Evolutionary conservation across 1,140 invertebrate species (phyloP), one percentile per base, ranked within the genome.

Genomic region (Aradophagus sp.): DNA sequence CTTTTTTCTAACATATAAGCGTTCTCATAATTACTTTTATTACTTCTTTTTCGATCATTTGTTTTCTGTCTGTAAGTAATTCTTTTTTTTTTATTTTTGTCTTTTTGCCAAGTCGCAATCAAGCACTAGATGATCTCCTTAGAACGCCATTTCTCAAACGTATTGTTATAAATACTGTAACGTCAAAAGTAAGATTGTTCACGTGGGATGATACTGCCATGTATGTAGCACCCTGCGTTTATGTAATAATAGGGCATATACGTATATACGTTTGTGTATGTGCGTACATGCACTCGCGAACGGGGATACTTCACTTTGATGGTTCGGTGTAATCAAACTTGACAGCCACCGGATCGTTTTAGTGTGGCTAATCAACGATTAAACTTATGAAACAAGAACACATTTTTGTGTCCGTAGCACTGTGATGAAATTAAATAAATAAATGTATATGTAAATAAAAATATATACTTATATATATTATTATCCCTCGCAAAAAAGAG

Each of bases 341-440:
- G n/a, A n/a, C n/a, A 8, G 16, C 13, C 23, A 16, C 48, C 13
- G 26, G 38, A 48, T 31, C 26, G 42, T 15, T 5, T 7, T 14
- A 42, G 20, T 29, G 44, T 23, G 42, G 20, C 5, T 1, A 68
- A 73, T 77, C 70, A 45, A 77, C 77, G 79, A 82, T 81, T 80
- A 83, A 76, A 80, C 75, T 73, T 79, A 79, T 77, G 78, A 81
- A 74, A 58, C 12, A 58, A 81, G 81, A 84, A 85, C 83, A 85
- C 84, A 84, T 79, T 79, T 79, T 84, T 81, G 84, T 85, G 84
- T 85, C 84, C 80, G 79, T 85, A 85, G 84, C 81, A 84, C 84
- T 85, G 84, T 85, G 84, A 85, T 85, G 83, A 85, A 84, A 23
- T n/a, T n/a, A n/a, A n/a, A n/a, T n/a, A n/a, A n/a, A n/a, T n/a